Percentiles rank a stretch among this genome's conserved stretches.
These are phyloP conservation scores for Tubulanus polymorphus DNA, from an alignment of 2,888 invertebrate genomes.

Conservation along the genomic window DNA sequence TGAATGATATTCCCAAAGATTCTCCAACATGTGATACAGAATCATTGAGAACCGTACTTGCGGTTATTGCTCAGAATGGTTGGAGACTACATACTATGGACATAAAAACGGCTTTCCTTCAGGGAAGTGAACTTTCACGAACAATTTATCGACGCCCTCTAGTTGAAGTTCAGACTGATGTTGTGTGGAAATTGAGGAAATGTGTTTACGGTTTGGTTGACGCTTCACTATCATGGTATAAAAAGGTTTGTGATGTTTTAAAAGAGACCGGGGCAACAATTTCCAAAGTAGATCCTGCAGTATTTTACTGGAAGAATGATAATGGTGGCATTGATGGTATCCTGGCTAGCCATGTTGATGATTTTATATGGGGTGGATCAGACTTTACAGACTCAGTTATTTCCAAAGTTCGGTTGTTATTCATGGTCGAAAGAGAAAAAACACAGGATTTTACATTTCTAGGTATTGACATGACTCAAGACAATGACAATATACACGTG, in stretches of 20 bases:
- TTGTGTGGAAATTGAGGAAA: not conserved
- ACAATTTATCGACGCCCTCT: constrained; percentile 1
- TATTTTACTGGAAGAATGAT: constrained; percentile 1
- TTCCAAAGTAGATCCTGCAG: constrained; percentile 5
- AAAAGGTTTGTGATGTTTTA: not conserved
- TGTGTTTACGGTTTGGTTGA: not conserved
- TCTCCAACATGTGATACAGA: constrained; percentile 9
- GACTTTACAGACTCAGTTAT: not conserved
- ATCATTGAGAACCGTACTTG: constrained; percentile 5
- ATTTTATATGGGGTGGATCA: constrained; percentile 1
- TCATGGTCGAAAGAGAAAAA: not conserved
- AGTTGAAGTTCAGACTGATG: not conserved
- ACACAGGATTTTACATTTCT: not conserved
- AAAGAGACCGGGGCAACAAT: not conserved
- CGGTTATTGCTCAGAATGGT: constrained; percentile 9
- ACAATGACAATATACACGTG: not conserved
- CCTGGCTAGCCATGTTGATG: constrained; percentile 4
- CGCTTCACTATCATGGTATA: constrained; percentile 1
- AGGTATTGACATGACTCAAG: not conserved
- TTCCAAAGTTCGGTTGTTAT: not conserved
- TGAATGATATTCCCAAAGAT: not conserved
- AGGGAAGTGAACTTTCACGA: constrained; percentile 2
- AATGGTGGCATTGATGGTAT: not conserved
- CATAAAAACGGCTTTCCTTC: constrained; percentile 9
- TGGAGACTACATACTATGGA: constrained; percentile 12